Percentiles rank a stretch among this genome's conserved stretches.
Conservation (phyloP, 2,888 invertebrate species). For the Cerceris ruficornis region DNA sequence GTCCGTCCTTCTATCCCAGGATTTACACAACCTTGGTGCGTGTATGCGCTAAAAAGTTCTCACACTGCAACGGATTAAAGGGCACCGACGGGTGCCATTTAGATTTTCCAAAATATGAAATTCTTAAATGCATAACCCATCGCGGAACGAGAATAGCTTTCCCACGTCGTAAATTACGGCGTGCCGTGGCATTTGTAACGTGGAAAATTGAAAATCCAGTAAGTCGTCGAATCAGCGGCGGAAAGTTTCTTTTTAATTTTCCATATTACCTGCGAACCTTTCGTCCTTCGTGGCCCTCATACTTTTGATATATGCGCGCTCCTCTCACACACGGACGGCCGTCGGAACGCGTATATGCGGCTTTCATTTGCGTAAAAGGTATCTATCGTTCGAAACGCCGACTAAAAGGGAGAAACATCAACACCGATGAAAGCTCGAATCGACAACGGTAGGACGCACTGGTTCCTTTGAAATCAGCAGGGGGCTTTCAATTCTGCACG, state of each 20-base stretch:
- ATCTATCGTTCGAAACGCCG: slow-evolving; percentile 55
- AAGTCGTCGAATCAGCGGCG: slow-evolving; percentile 27
- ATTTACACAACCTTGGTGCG: too few species aligned
- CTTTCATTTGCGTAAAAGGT: slow-evolving; percentile 72
- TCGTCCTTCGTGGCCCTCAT: slow-evolving; percentile 23
- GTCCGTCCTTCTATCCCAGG: too few species aligned
- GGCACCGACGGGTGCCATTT: too few species aligned
- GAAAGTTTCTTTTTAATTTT: slow-evolving; percentile 44
- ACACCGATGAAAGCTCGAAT: slow-evolving; percentile 60
- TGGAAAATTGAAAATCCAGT: slow-evolving; percentile 30
- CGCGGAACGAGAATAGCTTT: too few species aligned
- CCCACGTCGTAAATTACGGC: too few species aligned
- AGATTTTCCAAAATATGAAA: too few species aligned
- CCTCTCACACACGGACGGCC: not conserved
- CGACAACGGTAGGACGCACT: slow-evolving; percentile 42
- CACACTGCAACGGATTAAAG: too few species aligned
- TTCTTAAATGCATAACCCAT: too few species aligned
- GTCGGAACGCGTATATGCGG: slow-evolving; percentile 24
- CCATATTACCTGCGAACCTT: slow-evolving; percentile 42
- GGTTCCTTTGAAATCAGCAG: slow-evolving; percentile 42
- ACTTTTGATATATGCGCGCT: slow-evolving; percentile 12
- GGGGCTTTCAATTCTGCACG: slow-evolving; percentile 21
- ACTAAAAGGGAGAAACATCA: slow-evolving; percentile 50
- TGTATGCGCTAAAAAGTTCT: too few species aligned
- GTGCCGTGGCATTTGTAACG: not conserved